phyloP scores from a whole-genome alignment of 2,888 invertebrate genomes.

The Mimumesa dahlbomi region DNA sequence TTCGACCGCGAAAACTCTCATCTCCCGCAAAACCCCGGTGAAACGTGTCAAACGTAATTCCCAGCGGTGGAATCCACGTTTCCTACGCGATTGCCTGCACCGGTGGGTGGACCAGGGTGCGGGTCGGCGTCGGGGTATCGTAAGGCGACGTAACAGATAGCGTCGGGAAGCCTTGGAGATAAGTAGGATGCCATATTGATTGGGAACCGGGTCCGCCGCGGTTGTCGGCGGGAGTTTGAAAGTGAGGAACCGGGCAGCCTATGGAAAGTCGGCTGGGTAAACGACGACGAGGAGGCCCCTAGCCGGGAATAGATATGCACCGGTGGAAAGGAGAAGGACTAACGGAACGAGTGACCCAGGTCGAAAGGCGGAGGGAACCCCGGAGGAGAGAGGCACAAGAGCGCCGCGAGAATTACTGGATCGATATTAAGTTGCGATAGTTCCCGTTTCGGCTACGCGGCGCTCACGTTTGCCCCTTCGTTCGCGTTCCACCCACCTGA shows the following conservation, averaged over 20 bases:
- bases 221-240: slow-evolving; percentile 70
- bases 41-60: too few relatives aligned
- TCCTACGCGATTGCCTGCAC: too few relatives aligned
- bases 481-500: slow-evolving; percentile 42
- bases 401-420: slow-evolving; percentile 75
- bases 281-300: slow-evolving; percentile 9
- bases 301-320: slow-evolving; percentile 22
- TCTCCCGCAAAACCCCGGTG: too few relatives aligned
- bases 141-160: slow-evolving; percentile 60
- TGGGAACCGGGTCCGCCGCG: slow-evolving; percentile 71
- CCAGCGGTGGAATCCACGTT: too few relatives aligned
- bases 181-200: slow-evolving; percentile 79
- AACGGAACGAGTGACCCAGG: slow-evolving; percentile 39
- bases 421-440: slow-evolving; percentile 79
- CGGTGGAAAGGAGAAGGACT: slow-evolving; percentile 28
- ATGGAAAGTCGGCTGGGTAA: slow-evolving; percentile 42
- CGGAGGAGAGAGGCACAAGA: slow-evolving; percentile 58
- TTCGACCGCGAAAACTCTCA: too few relatives aligned
- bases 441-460: slow-evolving; percentile 75
- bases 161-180: slow-evolving; percentile 71
- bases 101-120: too few relatives aligned
- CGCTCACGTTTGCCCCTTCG: slow-evolving; percentile 71
- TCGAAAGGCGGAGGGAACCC: slow-evolving; percentile 53
- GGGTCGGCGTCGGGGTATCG: slow-evolving; percentile 32
- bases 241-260: slow-evolving; percentile 71